Evolutionary conservation across 2,888 invertebrate species (phyloP), one percentile per base, ranked within the genome.

Genomic region (Rhogogaster chlorosoma): DNA sequence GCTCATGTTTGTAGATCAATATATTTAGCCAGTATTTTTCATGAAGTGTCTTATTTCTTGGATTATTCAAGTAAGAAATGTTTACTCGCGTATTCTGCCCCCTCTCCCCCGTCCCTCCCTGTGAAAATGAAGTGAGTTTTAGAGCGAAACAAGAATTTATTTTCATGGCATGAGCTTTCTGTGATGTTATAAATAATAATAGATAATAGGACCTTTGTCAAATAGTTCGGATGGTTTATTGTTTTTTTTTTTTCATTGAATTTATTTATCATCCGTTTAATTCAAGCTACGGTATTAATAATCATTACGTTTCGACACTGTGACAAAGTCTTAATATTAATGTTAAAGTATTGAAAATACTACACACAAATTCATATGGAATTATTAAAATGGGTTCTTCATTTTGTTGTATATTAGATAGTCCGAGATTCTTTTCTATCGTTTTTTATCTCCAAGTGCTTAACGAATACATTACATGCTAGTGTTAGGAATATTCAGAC

Each of bases 11-110:
- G 67, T 67, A 83, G 67, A 67, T 22, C 38, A 83, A 83, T 29
- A 45, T 45, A 83, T 70, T 67, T 29, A 45, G 67, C 67, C 67
- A 57, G 64, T 83, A 83, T 80, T 80, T 49, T 67, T 64, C 67
- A 67, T 67, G 7, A 83, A 83, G 83, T 83, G 83, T 83, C 83
- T 83, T 67, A 83, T 67, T 70, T 83, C 67, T 45, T 45, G 67
- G 36, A 80, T 80, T 61, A 80, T 22, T 22, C 15, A 80, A 61
- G 57, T 80, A 53, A 38, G n/a, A 53, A n/a, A 26, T n/a, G 29
- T 10, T n/a, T 32, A 67, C 32, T 32, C 29, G 71, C n/a, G 71
- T 73, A 73, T 38, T 73, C 12, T 42, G 36, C 15, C 32, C 42
- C 32, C 53, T 15, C 3, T 18, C 3, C 3, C 10, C 9, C 7